Evolutionary conservation across 2,888 invertebrate species (phyloP).

Genomic region (Lymantria dispar): DNA sequence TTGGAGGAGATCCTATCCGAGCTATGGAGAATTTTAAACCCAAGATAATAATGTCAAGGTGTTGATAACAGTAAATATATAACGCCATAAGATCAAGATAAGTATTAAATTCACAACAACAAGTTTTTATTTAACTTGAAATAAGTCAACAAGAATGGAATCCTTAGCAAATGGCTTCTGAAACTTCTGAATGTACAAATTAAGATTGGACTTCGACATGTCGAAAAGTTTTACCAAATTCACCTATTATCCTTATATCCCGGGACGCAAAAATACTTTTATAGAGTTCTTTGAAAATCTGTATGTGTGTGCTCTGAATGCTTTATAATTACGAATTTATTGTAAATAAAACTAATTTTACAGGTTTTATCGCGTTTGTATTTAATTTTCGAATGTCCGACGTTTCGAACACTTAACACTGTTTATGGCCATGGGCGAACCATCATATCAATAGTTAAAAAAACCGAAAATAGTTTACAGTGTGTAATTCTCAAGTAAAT

Average conservation of each 20-base stretch:
- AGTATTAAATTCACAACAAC: conserved; percentile 16
- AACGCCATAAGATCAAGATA: conserved; percentile 3
- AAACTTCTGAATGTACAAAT: conserved; percentile 31
- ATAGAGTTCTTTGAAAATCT: conserved; percentile 12
- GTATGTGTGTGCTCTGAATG: conserved; percentile 9
- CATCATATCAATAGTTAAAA: no score
- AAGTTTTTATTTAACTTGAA: conserved; percentile 27
- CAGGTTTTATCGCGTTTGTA: no score
- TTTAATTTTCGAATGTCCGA: no score
- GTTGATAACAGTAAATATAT: no score
- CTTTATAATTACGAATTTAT: conserved; percentile 14
- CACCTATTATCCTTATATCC: conserved; percentile 16
- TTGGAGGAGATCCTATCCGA: no score
- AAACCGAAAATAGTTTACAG: no score
- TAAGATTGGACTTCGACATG: conserved; percentile 22
- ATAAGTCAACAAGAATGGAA: conserved; percentile 27
- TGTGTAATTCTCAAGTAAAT: no score
- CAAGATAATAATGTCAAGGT: no score
- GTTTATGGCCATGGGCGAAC: no score
- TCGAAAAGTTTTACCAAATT: conserved; percentile 20
- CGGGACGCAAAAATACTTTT: conserved; percentile 17
- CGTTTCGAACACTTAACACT: no score
- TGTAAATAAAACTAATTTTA: no score
- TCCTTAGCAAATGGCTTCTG: conserved; percentile 22
- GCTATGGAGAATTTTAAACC: no score